A percentile compares a stretch with the other conserved stretches of the same genome.
Evolutionary conservation across 2,888 invertebrate species (phyloP).

Genomic region (Cosmorhoe ocellata): DNA sequence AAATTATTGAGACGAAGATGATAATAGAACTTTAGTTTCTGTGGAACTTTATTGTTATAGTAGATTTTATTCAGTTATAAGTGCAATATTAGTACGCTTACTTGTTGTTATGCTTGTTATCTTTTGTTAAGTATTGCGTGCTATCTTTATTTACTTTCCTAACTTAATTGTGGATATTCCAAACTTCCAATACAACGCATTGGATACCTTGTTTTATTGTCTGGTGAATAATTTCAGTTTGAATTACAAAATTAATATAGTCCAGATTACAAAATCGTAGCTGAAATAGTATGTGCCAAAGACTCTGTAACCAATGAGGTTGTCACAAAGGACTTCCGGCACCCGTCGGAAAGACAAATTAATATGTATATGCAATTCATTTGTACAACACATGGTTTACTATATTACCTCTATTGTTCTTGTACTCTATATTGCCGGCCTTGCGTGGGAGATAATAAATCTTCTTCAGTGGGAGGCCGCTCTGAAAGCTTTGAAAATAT

Average conservation of each 20-base stretch:
- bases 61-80: too few species aligned
- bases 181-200: too few species aligned
- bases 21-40: not conserved
- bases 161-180: too few species aligned
- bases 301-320: conserved; percentile 46
- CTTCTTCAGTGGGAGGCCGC: conserved; percentile 28
- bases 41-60: too few species aligned
- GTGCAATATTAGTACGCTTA: too few species aligned
- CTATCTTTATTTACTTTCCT: too few species aligned
- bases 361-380: conserved; percentile 37
- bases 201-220: too few species aligned
- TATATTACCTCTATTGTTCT: conserved; percentile 26
- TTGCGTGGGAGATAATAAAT: conserved; percentile 31
- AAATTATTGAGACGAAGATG: not conserved
- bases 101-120: too few species aligned
- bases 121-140: too few species aligned
- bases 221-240: too few species aligned
- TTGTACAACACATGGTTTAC: conserved; percentile 27
- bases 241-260: conserved; percentile 24
- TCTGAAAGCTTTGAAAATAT: conserved; percentile 26
- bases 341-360: conserved; percentile 37
- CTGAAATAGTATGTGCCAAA: conserved; percentile 35
- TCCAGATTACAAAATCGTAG: conserved; percentile 32
- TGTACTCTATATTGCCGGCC: conserved; percentile 25
- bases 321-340: conserved; percentile 55